These are phyloP conservation scores for Megaustenia siamemsis DNA, from an alignment of 2,888 invertebrate genomes.

Conservation along the genomic window DNA sequence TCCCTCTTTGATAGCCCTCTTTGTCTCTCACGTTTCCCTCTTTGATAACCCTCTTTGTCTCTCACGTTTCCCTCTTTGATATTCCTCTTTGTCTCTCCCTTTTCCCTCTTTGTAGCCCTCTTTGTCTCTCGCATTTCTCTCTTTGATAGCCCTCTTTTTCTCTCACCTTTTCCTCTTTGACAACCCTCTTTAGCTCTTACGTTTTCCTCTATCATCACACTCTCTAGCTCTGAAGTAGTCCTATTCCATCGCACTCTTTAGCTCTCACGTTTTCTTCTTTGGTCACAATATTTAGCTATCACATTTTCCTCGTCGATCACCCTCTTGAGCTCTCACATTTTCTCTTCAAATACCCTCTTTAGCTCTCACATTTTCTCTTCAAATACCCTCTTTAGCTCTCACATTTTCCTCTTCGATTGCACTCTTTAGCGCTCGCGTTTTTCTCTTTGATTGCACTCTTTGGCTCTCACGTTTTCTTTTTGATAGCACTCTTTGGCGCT, in stretches of 20 bases:
- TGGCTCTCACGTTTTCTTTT: neutral
- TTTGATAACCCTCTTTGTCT: too few relatives aligned
- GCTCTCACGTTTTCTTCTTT: slow-evolving; percentile 8
- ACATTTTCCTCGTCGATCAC: neutral
- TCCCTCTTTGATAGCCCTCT: too few relatives aligned
- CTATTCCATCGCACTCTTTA: neutral
- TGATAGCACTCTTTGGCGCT: neutral
- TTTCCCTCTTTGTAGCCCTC: too few relatives aligned
- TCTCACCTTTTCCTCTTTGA: neutral
- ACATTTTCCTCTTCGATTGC: neutral
- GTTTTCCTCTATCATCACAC: slow-evolving; percentile 7
- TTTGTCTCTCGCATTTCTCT: neutral
- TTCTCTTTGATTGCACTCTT: neutral
- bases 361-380: neutral
- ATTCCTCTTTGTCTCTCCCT: neutral
- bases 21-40: too few relatives aligned
- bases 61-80: too few relatives aligned
- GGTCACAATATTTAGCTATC: neutral
- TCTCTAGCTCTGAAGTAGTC: neutral
- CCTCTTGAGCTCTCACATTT: neutral
- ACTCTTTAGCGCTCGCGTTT: neutral
- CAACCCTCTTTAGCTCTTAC: slow-evolving; percentile 22
- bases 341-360: neutral
- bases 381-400: too few relatives aligned
- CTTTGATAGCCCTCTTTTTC: too few relatives aligned